Base-by-base conservation (phyloP, 2,888 invertebrate species). In the Drosophila algonquin region DNA sequence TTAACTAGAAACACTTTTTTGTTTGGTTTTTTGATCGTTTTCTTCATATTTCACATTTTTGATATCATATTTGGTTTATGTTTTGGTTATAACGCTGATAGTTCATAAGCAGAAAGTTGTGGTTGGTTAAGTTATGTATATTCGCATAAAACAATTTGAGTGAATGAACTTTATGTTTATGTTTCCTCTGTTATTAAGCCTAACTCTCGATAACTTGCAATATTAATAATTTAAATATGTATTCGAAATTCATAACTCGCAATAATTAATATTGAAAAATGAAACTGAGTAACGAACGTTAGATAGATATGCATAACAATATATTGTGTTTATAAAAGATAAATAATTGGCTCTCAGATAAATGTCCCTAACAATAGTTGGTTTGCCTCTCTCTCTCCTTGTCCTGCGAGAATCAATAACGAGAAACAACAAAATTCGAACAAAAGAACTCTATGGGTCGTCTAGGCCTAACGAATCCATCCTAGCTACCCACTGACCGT, bases 201-300 rank as follows among this genome's bases (percentile, higher is more conserved):
- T 83, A 81, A 83, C 83, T 83, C 73, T 79, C 83, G 81, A 81
- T 76, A 84, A 82, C 81, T 79, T 80, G 76, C 70, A 73, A 73
- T 73, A 59, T 40, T 14, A 7, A n/a, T 40, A n/a, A 2, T 2
- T 40, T n/a, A 1, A 40, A 40, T 40, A 40, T 40, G 5, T 40
- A 14, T 40, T 35, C 14, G 73, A 74, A 65, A 73, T 69, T 72
- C 32, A 59, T 63, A 65, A 65, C 65, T 65, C 65, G 67, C 54
- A 58, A 48, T 48, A 64, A 53, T 61, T 74, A 58, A 71, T 74
- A 63, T 76, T 72, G 71, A 65, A 65, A 74, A 74, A 14, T 74
- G 73, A 75, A 79, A 81, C 70, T 80, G 68, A 73, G 67, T 73
- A 86, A 86, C 83, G 73, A 83, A 83, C 83, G 79, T 74, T 73